Base-by-base conservation (phyloP, 2,888 invertebrate genomes). In the Nasonia oneida region DNA sequence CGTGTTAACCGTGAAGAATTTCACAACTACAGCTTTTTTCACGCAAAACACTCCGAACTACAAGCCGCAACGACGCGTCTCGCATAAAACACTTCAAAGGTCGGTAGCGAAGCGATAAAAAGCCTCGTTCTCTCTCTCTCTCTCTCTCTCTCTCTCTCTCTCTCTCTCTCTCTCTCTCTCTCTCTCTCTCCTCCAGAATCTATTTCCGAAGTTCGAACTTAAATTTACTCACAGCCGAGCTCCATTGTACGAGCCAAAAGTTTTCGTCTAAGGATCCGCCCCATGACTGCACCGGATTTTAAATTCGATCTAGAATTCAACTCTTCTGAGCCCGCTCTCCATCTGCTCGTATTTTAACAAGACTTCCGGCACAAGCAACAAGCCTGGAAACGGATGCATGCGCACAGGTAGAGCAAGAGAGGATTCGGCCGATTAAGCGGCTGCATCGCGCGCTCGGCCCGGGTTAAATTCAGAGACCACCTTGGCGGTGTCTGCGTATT, bases 391-490 rank as follows among this genome's bases (percentile, higher is more conserved):
- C 4, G 57, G 18, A n/a, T 61, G 61, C 61, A 76, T 78, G 50
- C 39, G 64, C 18, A 29, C 50, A 80, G 76, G 70, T 81, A 80
- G 42, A 84, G 8, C n/a, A 23, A 61, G 10, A 37, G 75, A 77
- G 83, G 76, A 77, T 73, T 73, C 77, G 50, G 39, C 18, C 73
- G 85, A 85, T 81, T 85, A 75, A 23, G 57, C 29, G n/a, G 8
- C 57, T 8, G 18, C 53, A 23, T 29, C 73, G 37, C 61, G 8
- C n/a, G 18, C 29, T 53, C 15, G 14, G 57, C n/a, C 8, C 39
- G 73, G 80, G 76, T 77, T 81, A 85, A 85, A 85, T 85, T 64
- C 67, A 39, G 50, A 61, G 85, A 85, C 81, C 85, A 85, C 85
- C 81, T 85, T 73, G 81, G 77, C 81, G 71, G n/a, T 5, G 15